Evolutionary conservation across 2,888 invertebrate species (phyloP).

Genomic region (Muschampia plurimacula): DNA sequence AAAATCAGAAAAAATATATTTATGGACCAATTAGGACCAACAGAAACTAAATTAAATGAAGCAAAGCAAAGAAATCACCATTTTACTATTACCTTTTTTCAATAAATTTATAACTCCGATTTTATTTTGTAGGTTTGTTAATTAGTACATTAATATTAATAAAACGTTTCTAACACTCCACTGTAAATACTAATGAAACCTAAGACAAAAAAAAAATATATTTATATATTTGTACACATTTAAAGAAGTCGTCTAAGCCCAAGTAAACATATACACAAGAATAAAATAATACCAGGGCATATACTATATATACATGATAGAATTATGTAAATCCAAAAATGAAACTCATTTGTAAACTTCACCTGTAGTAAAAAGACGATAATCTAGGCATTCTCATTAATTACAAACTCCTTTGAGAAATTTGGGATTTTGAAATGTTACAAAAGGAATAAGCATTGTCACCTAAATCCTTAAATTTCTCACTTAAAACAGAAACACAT

Average conservation of each 20-base stretch:
- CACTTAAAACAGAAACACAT: slow-evolving; percentile 41
- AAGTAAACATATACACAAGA: slow-evolving; percentile 18
- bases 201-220: slow-evolving; percentile 34
- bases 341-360: slow-evolving; percentile 67
- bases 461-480: background rate
- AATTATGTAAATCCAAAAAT: slow-evolving; percentile 65
- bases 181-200: slow-evolving; percentile 5
- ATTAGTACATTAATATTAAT: background rate
- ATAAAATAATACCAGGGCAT: slow-evolving; percentile 50
- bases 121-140: no score
- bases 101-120: no score
- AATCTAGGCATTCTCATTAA: background rate
- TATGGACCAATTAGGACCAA: slow-evolving; percentile 17
- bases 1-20: slow-evolving; percentile 10
- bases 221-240: slow-evolving; percentile 34
- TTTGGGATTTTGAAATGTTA: background rate
- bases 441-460: background rate
- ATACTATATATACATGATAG: slow-evolving; percentile 71
- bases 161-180: background rate
- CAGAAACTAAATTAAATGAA: background rate
- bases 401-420: background rate
- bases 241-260: slow-evolving; percentile 20
- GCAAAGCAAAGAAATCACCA: no score
- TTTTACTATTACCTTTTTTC: no score
- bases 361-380: slow-evolving; percentile 59